Percentiles rank a stretch among this genome's conserved stretches.
These are phyloP conservation scores for Mellivora capensis DNA, from an alignment of 2,113 vertebrate genomes.

Conservation along the genomic window DNA sequence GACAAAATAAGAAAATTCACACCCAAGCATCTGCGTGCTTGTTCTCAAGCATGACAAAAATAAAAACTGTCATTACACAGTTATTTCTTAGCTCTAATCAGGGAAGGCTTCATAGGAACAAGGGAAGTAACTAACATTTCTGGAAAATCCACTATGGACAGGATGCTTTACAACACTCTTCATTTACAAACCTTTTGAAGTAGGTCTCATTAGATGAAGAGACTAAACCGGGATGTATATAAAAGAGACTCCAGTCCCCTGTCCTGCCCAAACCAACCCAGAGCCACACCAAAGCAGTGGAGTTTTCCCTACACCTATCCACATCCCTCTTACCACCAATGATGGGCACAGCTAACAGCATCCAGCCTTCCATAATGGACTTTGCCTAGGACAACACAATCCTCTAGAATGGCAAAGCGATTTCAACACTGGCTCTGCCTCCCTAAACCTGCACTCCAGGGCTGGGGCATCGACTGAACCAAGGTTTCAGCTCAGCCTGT, in stretches of 20 bases:
- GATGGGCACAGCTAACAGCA: background rate
- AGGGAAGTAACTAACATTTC: background rate
- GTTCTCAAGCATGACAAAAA: background rate
- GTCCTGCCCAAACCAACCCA: background rate
- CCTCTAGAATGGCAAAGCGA: constrained; percentile 42
- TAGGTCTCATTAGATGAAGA: background rate
- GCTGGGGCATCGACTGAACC: constrained; percentile 66
- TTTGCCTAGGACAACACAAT: constrained; percentile 65
- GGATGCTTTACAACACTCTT: background rate
- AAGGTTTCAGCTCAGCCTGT: constrained; percentile 76
- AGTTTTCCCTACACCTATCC: background rate
- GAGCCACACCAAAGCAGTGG: background rate
- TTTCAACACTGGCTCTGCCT: constrained; percentile 66
- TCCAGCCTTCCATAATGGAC: constrained; percentile 32
- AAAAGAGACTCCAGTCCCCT: background rate
- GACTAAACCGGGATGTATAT: background rate
- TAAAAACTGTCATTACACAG: background rate
- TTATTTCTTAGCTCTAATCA: constrained; percentile 25
- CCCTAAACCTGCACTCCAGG: constrained; percentile 40
- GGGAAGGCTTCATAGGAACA: background rate
- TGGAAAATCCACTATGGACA: background rate
- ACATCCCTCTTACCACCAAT: background rate
- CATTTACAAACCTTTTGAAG: background rate
- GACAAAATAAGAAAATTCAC: constrained; percentile 26
- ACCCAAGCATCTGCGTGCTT: background rate